phyloP scores from a whole-genome alignment of 2,888 invertebrate genomes.

The Drosophila paracracens region DNA sequence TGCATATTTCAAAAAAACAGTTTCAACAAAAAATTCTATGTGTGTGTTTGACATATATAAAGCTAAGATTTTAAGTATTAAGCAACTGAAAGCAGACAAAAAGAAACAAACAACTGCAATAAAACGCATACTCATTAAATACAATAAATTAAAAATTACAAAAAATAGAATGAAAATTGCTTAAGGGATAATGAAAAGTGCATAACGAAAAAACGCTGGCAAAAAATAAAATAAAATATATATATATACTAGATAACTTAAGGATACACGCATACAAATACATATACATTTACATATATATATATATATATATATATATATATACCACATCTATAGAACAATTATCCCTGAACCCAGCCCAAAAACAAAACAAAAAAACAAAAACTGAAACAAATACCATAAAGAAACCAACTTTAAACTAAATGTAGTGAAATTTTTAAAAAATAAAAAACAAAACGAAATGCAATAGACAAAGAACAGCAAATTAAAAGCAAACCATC shows the following conservation, averaged over 20 bases:
- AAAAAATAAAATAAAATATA: conserved; percentile 25
- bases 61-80: conserved; percentile 75
- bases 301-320: conserved; percentile 21
- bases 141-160: neutral
- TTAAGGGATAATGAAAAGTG: neutral
- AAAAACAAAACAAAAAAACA: conserved; percentile 29
- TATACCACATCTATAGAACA: conserved; percentile 74
- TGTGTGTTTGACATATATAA: conserved; percentile 63
- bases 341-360: conserved; percentile 65
- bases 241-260: conserved; percentile 57
- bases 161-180: neutral
- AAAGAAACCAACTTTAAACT: conserved; percentile 68
- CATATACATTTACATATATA: neutral
- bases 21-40: conserved; percentile 44
- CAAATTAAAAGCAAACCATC: neutral
- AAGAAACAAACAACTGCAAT: conserved; percentile 35
- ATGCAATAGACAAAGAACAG: conserved; percentile 5
- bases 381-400: conserved; percentile 69
- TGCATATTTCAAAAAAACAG: conserved; percentile 55
- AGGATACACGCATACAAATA: conserved; percentile 50
- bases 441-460: conserved; percentile 37
- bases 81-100: conserved; percentile 45
- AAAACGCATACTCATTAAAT: conserved; percentile 46
- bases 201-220: conserved; percentile 27
- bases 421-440: conserved; percentile 70